Evolutionary conservation across 2,113 vertebrate species (phyloP), one percentile per base, ranked within the genome.

Genomic region (Mobula birostris): DNA sequence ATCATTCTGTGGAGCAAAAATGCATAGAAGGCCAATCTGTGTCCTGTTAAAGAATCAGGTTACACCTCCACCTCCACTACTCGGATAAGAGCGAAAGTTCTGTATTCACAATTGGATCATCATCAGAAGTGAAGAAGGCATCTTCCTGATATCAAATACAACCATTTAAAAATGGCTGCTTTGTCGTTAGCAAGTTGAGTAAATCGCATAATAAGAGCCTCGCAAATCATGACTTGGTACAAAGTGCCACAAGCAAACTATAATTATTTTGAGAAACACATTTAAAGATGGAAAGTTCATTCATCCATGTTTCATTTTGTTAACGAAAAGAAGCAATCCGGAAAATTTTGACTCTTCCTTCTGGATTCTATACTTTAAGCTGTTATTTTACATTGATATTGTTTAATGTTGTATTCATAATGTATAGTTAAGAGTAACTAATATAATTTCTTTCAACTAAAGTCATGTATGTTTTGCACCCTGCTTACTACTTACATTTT

Each of bases 351-450:
- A 11, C 40, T 56, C 29, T 72, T 9, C 27, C 36, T 21, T 27
- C 7, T 74, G 91, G 66, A 27, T 93, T 92, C 74, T 24, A 93
- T 76, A 29, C 91, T 76, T 93, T 66, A 90, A 88, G 74, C 32
- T 90, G 66, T 93, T 93, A 48, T 48, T 56, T 76, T 72, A 76
- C 32, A 93, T 70, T 74, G 90, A 93, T 48, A 74, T 66, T 40
- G 24, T 74, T 93, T 93, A 56, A 70, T 76, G 70, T 74, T 76
- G 36, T 93, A 76, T 93, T 93, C 91, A 74, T 74, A 93, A 93
- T 93, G 91, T 93, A 93, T 74, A 72, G 68, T 93, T 93, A 56
- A 93, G 91, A 93, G 40, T 76, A 93, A 93, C 91, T 93, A 93
- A 93, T 93, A 93, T 93, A 93, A 93, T 93, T 93, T 74, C 70